Base-by-base conservation (phyloP, 2,797 vertebrate species). In the Hemitrygon akajei region DNA sequence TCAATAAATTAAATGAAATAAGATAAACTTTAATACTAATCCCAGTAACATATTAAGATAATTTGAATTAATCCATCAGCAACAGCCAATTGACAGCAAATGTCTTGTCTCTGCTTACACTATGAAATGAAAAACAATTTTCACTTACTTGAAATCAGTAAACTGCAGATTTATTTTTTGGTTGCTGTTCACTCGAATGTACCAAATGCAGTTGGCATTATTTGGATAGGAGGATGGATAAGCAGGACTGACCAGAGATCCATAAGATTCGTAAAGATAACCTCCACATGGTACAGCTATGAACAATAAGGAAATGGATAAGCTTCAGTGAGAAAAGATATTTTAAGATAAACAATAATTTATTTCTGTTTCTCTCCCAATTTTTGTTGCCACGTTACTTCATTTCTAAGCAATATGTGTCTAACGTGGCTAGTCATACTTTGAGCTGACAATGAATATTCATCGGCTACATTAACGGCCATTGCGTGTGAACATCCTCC, bases 141-240 rank as follows among this genome's bases (percentile, higher is more conserved):
- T 79, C 95, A 96, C 96, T 96, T 95, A 96, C 96, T 96, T 96
- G 22, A 97, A 87, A 0, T 96, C 96, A 40, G 58, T 94, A 94
- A 97, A 96, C 37, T 94, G 66, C 84, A 97, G 91, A 10, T 95
- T 81, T 94, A 96, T 96, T 94, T 94, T 96, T 0, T 95, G 94
- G 87, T 95, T 95, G 94, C 95, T 93, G 94, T 95, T 94, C n/a
- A 95, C 95, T 94, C 95, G 84, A 93, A 97, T 96, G 94, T 96
- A 94, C 96, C 97, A 97, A 79, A 96, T 75, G 0, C 96, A 97
- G 10, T 96, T 96, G 5, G 95, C 94, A 92, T 96, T 94, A 18
- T 77, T 89, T 5, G 96, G 95, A 56, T 97, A 95, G 3, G 94
- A 0, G 0, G 34, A 14, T 40, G 96, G 97, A 93, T 97, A 97